These are phyloP conservation scores for Clamator glandarius DNA, from an alignment of 2,797 vertebrate genomes.

Conservation along the genomic window DNA sequence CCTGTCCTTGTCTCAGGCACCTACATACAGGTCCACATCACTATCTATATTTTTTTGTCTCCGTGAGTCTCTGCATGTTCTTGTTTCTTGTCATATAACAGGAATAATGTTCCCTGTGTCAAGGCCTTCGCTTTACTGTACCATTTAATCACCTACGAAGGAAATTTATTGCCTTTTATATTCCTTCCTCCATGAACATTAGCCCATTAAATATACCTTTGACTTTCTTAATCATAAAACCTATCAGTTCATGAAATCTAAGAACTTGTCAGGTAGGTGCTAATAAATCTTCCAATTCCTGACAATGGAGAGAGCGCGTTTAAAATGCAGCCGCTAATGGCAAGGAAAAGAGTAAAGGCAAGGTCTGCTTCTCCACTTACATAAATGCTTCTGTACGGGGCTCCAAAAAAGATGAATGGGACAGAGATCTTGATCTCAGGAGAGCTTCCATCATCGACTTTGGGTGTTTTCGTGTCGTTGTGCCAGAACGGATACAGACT, in stretches of 20 bases:
- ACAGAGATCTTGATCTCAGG: constrained; percentile 87
- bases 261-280: constrained; percentile 67
- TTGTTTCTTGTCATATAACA: constrained; percentile 56
- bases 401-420: constrained; percentile 89
- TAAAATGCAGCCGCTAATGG: constrained; percentile 57
- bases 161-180: constrained; percentile 75
- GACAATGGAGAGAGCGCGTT: not conserved
- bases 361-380: constrained; percentile 80
- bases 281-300: constrained; percentile 64
- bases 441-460: constrained; percentile 98
- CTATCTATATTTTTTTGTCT: not conserved
- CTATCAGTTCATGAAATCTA: constrained; percentile 77
- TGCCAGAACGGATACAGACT: constrained; percentile 94
- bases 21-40: not conserved
- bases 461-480: constrained; percentile 92
- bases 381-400: constrained; percentile 89
- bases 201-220: constrained; percentile 77
- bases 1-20: not conserved
- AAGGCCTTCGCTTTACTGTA: constrained; percentile 58
- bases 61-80: constrained; percentile 36
- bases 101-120: constrained; percentile 60
- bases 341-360: not conserved
- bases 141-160: constrained; percentile 75
- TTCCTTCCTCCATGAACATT: constrained; percentile 71
- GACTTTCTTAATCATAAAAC: constrained; percentile 81